Evolutionary conservation across 1,140 invertebrate genomes (phyloP), one percentile per base, ranked within the genome.

Genomic region (Drosophila kanapiae): DNA sequence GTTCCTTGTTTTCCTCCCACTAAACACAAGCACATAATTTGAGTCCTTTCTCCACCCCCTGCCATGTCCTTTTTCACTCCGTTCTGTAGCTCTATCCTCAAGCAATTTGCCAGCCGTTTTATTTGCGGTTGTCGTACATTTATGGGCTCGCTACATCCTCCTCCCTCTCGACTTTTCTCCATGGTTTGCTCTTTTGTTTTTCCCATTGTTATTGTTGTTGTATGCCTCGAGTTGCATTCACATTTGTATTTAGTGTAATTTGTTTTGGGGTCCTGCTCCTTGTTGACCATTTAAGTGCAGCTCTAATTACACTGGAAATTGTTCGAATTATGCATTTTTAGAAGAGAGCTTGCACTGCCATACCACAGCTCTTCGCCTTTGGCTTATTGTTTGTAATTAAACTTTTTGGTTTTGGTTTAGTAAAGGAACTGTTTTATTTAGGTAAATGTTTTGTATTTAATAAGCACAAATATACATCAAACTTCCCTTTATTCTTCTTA

Each of bases 121-220:
- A 87, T 87, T 87, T 87, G 83, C 84, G 84, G 83, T 87, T 87
- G 84, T 88, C 64, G 83, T 80, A 88, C 83, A 87, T 87, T 87
- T 80, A 87, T 75, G 78, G 75, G 43, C 75, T 58, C 38, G 45
- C 29, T 56, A 38, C 35, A 35, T 58, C 37, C 33, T n/a, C 27
- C 35, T 18, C 18, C 16, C 40, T 23, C 27, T 61, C 23, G 67
- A 37, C 35, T 45, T 54, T 71, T 37, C 23, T n/a, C 61, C 37
- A 33, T 57, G 40, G 35, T 14, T 59, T 71, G 57, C 37, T 60
- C 40, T 59, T 63, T 71, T 75, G 67, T 63, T 74, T 72, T 61
- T 62, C 61, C 40, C 29, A 75, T 40, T 60, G 13, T 14, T 7
- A 48, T 37, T 42, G 56, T 40, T 70, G 42, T 57, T 51, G 48